Percentiles rank a stretch among this genome's conserved stretches.
phyloP scores from a whole-genome alignment of 2,888 invertebrate genomes.

The Metellina segmentata region DNA sequence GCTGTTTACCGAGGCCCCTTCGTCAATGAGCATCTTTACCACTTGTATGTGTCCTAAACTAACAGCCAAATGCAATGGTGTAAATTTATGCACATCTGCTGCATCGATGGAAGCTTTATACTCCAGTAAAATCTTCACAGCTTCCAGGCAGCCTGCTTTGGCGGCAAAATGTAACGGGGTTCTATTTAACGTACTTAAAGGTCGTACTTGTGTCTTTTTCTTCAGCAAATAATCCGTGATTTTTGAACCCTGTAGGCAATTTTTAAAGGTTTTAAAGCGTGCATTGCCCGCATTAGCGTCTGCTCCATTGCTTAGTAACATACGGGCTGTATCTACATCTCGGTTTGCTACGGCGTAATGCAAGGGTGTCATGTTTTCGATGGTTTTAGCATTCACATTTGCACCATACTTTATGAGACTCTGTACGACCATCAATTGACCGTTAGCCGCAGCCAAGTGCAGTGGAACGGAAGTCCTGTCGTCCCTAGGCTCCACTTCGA shows the following conservation, averaged over 20 bases:
- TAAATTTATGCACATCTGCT: neutral
- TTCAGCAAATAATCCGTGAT: no score
- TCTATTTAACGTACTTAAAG: no score
- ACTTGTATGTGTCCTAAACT: neutral
- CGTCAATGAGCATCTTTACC: neutral
- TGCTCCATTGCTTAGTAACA: constrained; percentile 89
- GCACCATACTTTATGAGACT: constrained; percentile 12
- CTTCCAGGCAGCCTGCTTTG: constrained; percentile 82
- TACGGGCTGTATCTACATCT: constrained; percentile 85
- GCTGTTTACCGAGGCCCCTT: neutral
- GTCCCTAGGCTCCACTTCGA: constrained; percentile 83
- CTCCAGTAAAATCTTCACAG: neutral
- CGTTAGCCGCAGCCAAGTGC: constrained; percentile 29
- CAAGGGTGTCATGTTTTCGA: neutral
- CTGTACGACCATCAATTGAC: constrained; percentile 25
- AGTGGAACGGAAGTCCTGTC: constrained; percentile 81
- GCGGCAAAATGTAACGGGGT: constrained; percentile 84
- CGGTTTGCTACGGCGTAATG: constrained; percentile 29
- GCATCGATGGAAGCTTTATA: neutral
- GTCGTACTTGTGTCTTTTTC: no score
- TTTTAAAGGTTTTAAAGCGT: constrained; percentile 93
- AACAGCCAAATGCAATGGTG: constrained; percentile 1
- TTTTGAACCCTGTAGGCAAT: no score
- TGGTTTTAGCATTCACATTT: neutral
- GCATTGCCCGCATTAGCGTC: constrained; percentile 88